Conservation (phyloP, 2,113 vertebrate species). For the Paratilapia polleni region DNA sequence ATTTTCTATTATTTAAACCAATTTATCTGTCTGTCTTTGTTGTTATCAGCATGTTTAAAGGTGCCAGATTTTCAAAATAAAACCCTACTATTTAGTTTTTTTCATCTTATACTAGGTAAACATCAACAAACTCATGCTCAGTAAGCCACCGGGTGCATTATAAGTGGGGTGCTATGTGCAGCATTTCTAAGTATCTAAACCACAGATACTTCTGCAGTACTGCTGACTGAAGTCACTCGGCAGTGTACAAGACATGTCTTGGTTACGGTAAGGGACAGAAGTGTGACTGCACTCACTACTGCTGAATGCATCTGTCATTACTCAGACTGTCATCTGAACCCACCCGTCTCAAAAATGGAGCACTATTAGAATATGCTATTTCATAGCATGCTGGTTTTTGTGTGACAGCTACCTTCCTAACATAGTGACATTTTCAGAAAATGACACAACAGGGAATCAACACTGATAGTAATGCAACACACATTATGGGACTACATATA, state of each 20-base stretch:
- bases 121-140: background rate
- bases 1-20: background rate
- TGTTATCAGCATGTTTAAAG: background rate
- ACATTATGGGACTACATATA: background rate
- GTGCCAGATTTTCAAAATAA: background rate
- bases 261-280: background rate
- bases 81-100: background rate
- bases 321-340: slow-evolving; percentile 26
- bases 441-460: slow-evolving; percentile 18
- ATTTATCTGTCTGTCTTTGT: background rate
- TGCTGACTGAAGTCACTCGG: background rate
- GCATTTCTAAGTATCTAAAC: background rate
- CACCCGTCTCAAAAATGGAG: slow-evolving; percentile 18
- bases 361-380: slow-evolving; percentile 14
- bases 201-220: background rate
- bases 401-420: slow-evolving; percentile 20
- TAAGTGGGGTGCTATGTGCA: background rate
- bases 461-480: slow-evolving; percentile 18
- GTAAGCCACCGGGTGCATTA: background rate
- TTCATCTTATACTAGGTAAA: background rate
- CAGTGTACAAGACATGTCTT: background rate
- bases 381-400: slow-evolving; percentile 6
- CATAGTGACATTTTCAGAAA: slow-evolving; percentile 35
- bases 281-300: slow-evolving; percentile 2
- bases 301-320: slow-evolving; percentile 12